Conservation (phyloP, 2,888 invertebrate genomes). For the Coleophora flavipennella region DNA sequence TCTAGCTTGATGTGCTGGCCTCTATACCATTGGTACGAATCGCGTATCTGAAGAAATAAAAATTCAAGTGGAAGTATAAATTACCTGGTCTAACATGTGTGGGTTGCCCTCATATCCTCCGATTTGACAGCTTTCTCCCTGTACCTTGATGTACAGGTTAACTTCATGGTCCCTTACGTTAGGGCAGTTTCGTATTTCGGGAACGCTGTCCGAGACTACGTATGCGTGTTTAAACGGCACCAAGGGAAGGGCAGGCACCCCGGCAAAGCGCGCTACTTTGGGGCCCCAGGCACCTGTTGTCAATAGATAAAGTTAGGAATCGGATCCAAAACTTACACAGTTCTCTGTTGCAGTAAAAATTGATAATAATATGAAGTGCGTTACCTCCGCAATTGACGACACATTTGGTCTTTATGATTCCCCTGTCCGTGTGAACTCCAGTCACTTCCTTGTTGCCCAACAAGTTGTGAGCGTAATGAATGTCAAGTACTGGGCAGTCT, state of each 20-base stretch:
- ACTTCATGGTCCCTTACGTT: conserved; percentile 91
- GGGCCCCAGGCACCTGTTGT: conserved; percentile 82
- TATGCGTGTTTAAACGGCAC: conserved; percentile 92
- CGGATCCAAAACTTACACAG: too few relatives aligned
- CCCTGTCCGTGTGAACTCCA: conserved; percentile 83
- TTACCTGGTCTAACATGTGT: conserved; percentile 81
- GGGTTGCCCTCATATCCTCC: conserved; percentile 94
- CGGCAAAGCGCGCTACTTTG: conserved; percentile 78
- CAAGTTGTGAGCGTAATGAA: conserved; percentile 76
- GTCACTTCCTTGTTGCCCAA: conserved; percentile 78
- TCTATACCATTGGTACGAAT: too few relatives aligned
- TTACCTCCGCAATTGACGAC: conserved; percentile 84
- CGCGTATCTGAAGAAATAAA: too few relatives aligned
- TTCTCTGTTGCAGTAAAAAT: too few relatives aligned
- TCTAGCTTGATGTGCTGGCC: too few relatives aligned
- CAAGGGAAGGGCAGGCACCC: conserved; percentile 79
- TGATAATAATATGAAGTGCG: too few relatives aligned
- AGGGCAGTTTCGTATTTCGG: conserved; percentile 81
- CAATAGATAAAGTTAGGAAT: too few relatives aligned
- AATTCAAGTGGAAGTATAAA: too few relatives aligned
- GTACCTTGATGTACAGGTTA: conserved; percentile 85
- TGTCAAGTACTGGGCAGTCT: conserved; percentile 80
- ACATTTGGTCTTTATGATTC: conserved; percentile 81
- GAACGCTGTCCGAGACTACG: conserved; percentile 84
- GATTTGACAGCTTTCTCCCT: conserved; percentile 86